These are phyloP conservation scores for Adelges cooleyi DNA, from an alignment of 1,140 invertebrate genomes.

Conservation along the genomic window DNA sequence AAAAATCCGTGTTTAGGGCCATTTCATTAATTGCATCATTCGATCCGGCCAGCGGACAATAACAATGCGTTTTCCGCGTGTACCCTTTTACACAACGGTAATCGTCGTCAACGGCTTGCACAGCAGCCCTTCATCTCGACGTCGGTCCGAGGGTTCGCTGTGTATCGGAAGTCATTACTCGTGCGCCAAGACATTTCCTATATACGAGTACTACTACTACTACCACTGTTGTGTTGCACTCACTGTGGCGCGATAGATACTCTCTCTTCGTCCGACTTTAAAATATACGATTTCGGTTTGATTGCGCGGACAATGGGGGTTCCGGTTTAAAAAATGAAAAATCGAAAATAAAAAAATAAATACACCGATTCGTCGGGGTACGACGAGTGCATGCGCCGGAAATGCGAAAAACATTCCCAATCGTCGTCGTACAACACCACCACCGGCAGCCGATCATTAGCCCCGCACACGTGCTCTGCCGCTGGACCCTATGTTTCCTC, in stretches of 20 bases:
- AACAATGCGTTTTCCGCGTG: background rate
- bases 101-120: no score
- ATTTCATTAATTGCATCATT: slow-evolving; percentile 16
- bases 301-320: slow-evolving; percentile 7
- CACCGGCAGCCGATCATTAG: slow-evolving; percentile 22
- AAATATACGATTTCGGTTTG: slow-evolving; percentile 1
- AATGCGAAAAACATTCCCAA: slow-evolving; percentile 25
- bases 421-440: slow-evolving; percentile 27
- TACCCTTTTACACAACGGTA: no score
- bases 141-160: no score
- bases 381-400: background rate
- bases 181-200: background rate
- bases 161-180: slow-evolving; percentile 25
- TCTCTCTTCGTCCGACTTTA: no score
- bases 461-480: slow-evolving; percentile 2
- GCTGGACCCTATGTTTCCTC: slow-evolving; percentile 6
- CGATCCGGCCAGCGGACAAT: background rate
- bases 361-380: background rate
- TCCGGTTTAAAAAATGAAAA: slow-evolving; percentile 13
- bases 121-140: no score
- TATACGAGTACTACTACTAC: no score
- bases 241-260: no score
- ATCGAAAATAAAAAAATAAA: background rate
- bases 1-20: background rate
- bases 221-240: no score